phyloP scores from a whole-genome alignment of 2,797 vertebrate genomes.

The Silurus aristotelis region DNA sequence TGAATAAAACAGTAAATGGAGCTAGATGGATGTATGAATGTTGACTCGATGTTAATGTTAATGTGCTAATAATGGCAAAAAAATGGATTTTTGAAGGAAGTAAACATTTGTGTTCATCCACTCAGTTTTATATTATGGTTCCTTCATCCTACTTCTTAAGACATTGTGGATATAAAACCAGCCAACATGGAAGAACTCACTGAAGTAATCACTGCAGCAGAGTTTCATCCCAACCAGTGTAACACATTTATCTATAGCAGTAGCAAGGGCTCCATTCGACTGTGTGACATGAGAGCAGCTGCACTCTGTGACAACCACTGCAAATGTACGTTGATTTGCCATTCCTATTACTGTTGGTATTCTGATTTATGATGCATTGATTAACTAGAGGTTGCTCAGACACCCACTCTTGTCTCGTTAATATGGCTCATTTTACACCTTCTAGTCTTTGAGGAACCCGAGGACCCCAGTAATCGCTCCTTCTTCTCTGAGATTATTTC shows the following conservation, averaged over 20 bases:
- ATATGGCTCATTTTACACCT: neutral
- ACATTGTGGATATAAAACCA: conserved; percentile 98
- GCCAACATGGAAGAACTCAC: conserved; percentile 99
- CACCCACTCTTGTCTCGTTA: neutral
- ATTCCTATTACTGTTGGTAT: neutral
- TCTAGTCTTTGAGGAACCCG: conserved; percentile 86
- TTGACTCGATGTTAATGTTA: neutral
- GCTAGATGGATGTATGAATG: neutral
- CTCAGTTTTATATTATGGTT: conserved; percentile 10
- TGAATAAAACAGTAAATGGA: neutral
- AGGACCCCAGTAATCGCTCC: conserved; percentile 86
- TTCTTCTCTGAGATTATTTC: conserved; percentile 93
- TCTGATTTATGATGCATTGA: neutral
- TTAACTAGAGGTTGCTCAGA: neutral
- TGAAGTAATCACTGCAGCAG: conserved; percentile 94
- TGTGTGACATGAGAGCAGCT: conserved; percentile 91
- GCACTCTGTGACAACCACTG: conserved; percentile 65
- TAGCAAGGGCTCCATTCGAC: conserved; percentile 97
- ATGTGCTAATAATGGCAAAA: neutral
- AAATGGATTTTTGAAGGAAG: neutral
- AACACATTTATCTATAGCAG: conserved; percentile 99
- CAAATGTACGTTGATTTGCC: conserved; percentile 55
- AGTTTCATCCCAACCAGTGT: conserved; percentile 97
- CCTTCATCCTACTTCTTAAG: conserved; percentile 68
- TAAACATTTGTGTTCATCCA: neutral